Base-by-base conservation (phyloP, 2,113 vertebrate genomes). In the Uropsilus gracilis region DNA sequence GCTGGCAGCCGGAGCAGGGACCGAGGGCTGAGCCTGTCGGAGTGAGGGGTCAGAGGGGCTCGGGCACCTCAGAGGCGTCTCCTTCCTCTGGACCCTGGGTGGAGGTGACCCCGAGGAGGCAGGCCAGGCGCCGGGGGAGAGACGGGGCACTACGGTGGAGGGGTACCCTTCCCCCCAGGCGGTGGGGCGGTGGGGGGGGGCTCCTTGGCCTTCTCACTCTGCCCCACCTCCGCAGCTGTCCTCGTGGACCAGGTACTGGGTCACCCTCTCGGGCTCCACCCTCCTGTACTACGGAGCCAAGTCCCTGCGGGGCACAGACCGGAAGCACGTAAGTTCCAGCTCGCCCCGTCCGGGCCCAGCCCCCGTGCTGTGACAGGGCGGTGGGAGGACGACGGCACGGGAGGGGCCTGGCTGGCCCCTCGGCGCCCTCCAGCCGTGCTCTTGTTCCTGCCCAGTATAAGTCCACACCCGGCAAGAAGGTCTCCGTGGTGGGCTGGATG, bases 401-500 rank as follows among this genome's bases (percentile, higher is more conserved):
- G 63, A 34, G 6, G n/a, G n/a, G 17, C 32, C 14, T 6, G 18
- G 61, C 11, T 13, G 28, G 42, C 53, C 32, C 84, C 39, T 9
- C 30, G 37, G 22, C 22, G 42, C 64, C 89, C 53, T 22, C 44
- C 37, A 1, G 55, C n/a, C 86, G 4, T 69, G n/a, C 55, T 57
- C 5, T 53, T 78, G 39, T 14, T 94, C 73, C 95, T 84, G 97
- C 95, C 46, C 90, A 99, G 99, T 99, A 99, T 95, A 99, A 99
- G 97, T 99, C 99, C 75, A 98, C 98, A 46, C 99, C 99, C 20
- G 99, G 99, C 95, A 99, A 99, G 97, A 99, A 99, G 95, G 99
- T 99, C 71, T 99, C 98, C 66, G 90, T 99, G n/a, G 98, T 99
- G 39, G 99, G 99, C 75, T 99, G 99, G 99, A 99, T 99, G 98